These are phyloP conservation scores for Stercorarius parasiticus DNA, from an alignment of 2,113 vertebrate species.

Conservation along the genomic window DNA sequence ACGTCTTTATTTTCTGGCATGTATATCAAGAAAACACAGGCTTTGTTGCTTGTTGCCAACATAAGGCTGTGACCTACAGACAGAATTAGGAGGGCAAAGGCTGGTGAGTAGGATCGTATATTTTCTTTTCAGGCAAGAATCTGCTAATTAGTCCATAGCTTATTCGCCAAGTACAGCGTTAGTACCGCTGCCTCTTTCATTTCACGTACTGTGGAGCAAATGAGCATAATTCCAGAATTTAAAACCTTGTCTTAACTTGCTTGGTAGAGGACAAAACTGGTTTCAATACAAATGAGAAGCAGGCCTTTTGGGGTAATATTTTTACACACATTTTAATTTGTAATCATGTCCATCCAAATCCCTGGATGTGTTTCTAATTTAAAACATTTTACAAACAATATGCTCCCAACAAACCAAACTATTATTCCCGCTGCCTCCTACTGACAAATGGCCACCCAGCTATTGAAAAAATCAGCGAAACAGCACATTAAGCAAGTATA, in stretches of 20 bases:
- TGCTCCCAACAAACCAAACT: not conserved
- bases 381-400: not conserved
- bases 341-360: not conserved
- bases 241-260: not conserved
- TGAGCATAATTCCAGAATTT: not conserved
- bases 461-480: not conserved
- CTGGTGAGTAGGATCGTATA: not conserved
- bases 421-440: not conserved
- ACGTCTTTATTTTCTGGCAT: not conserved
- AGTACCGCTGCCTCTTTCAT: not conserved
- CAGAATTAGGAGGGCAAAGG: not conserved
- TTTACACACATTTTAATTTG: not conserved
- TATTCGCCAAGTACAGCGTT: not conserved
- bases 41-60: not conserved
- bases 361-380: not conserved
- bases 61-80: not conserved
- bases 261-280: not conserved
- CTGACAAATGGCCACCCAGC: conserved; percentile 13
- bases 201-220: not conserved
- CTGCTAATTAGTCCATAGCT: not conserved
- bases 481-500: not conserved
- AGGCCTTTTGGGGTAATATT: not conserved
- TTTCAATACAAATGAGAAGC: not conserved
- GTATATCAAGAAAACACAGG: not conserved
- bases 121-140: not conserved